phyloP scores from a whole-genome alignment of 2,888 invertebrate genomes.

The Corythucha ciliata region DNA sequence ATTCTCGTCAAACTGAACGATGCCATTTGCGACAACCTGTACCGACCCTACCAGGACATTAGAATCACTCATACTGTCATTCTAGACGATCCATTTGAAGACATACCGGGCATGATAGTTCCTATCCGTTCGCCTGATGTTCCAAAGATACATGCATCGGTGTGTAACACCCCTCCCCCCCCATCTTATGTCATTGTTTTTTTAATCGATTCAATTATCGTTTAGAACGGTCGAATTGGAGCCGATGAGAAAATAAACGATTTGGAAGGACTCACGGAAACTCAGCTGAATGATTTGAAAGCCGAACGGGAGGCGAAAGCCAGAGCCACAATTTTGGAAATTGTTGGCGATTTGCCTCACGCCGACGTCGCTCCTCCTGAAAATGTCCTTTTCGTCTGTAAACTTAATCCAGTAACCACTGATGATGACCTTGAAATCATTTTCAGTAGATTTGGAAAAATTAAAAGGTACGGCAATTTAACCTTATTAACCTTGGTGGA shows the following conservation, averaged over 20 bases:
- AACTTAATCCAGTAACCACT: slow-evolving; percentile 94
- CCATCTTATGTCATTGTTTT: background rate
- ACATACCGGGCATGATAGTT: slow-evolving; percentile 64
- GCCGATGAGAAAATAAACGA: slow-evolving; percentile 92
- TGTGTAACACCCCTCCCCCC: slow-evolving; percentile 2
- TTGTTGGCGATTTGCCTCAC: slow-evolving; percentile 95
- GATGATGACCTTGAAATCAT: slow-evolving; percentile 97
- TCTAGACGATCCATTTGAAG: slow-evolving; percentile 91
- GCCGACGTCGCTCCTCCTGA: slow-evolving; percentile 97
- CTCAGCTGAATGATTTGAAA: slow-evolving; percentile 77
- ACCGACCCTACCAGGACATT: slow-evolving; percentile 70
- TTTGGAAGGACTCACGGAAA: slow-evolving; percentile 69
- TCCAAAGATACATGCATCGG: slow-evolving; percentile 31
- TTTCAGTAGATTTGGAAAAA: slow-evolving; percentile 90
- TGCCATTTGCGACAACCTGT: slow-evolving; percentile 78
- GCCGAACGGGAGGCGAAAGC: slow-evolving; percentile 91
- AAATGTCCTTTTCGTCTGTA: slow-evolving; percentile 98
- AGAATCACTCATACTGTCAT: slow-evolving; percentile 94
- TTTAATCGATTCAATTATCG: slow-evolving; percentile 18
- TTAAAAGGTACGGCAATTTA: slow-evolving; percentile 49
- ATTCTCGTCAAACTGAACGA: slow-evolving; percentile 84
- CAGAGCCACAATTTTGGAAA: slow-evolving; percentile 92
- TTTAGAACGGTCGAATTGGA: slow-evolving; percentile 73
- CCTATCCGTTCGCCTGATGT: slow-evolving; percentile 87
- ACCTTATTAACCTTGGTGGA: background rate